Evolutionary conservation across 2,888 invertebrate species (phyloP).

Genomic region (Microctonus hyperodae): DNA sequence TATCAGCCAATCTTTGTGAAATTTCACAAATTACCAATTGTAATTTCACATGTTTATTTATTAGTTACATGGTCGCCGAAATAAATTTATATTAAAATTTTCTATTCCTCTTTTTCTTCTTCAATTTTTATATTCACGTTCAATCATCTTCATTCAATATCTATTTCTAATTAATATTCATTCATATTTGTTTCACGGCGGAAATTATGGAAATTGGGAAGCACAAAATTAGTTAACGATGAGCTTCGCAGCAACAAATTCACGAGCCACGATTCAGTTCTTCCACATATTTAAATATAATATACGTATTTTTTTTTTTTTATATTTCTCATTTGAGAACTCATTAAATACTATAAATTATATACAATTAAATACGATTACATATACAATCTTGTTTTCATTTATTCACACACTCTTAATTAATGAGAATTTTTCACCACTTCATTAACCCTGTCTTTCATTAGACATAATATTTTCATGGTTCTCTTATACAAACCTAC

Average conservation of each 20-base stretch:
- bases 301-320: slow-evolving; percentile 7
- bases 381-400: not conserved
- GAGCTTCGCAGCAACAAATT: not conserved
- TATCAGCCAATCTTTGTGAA: not conserved
- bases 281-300: not conserved
- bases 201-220: slow-evolving; percentile 9
- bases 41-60: slow-evolving; percentile 14
- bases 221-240: slow-evolving; percentile 17
- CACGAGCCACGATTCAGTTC: not conserved
- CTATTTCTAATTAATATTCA: not conserved
- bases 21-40: slow-evolving; percentile 8
- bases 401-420: not conserved
- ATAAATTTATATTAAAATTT: not conserved
- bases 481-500: not conserved
- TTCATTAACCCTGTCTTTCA: slow-evolving; percentile 3
- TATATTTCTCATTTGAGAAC: not conserved
- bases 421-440: not conserved
- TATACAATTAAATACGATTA: slow-evolving; percentile 5
- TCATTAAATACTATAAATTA: slow-evolving; percentile 2
- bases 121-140: not conserved
- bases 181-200: slow-evolving; percentile 1
- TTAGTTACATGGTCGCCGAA: not conserved
- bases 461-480: slow-evolving; percentile 4
- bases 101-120: not conserved
- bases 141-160: too few species aligned